Evolutionary conservation across 1,140 invertebrate species (phyloP).

Genomic region (Anastatus disparis): DNA sequence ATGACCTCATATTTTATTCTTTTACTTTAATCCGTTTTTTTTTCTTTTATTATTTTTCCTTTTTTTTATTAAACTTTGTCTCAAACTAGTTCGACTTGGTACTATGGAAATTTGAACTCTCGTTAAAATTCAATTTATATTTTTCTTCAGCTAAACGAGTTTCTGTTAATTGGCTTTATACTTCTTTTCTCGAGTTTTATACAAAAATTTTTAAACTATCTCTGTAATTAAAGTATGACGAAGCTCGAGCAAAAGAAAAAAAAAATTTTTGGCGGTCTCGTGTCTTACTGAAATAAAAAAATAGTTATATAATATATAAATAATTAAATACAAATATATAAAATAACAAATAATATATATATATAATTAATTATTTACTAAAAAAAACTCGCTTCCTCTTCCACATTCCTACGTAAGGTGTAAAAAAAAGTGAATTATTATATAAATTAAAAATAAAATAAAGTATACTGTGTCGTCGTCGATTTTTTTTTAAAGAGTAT

Average conservation of each 20-base stretch:
- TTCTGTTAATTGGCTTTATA: too few relatives aligned
- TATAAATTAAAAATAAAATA: slow-evolving; percentile 13
- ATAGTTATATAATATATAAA: slow-evolving; percentile 11
- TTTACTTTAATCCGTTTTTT: too few relatives aligned
- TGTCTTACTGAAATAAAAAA: slow-evolving; percentile 28
- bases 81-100: too few relatives aligned
- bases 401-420: slow-evolving; percentile 34
- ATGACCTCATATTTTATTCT: background rate
- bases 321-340: background rate
- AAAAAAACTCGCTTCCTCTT: slow-evolving; percentile 35
- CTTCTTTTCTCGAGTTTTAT: too few relatives aligned
- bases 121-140: background rate
- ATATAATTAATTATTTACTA: slow-evolving; percentile 2
- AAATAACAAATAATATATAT: background rate
- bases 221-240: background rate
- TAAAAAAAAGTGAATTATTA: slow-evolving; percentile 14
- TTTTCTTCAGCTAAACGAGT: too few relatives aligned
- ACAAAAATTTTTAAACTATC: too few relatives aligned
- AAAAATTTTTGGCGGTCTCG: slow-evolving; percentile 6
- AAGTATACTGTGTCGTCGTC: slow-evolving; percentile 7
- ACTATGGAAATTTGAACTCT: background rate
- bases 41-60: too few relatives aligned
- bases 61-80: too few relatives aligned
- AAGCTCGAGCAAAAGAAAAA: background rate
- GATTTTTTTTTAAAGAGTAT: slow-evolving; percentile 21